These are phyloP conservation scores for Drosophila mauritiana DNA, from an alignment of 1,140 invertebrate genomes.

Conservation along the genomic window DNA sequence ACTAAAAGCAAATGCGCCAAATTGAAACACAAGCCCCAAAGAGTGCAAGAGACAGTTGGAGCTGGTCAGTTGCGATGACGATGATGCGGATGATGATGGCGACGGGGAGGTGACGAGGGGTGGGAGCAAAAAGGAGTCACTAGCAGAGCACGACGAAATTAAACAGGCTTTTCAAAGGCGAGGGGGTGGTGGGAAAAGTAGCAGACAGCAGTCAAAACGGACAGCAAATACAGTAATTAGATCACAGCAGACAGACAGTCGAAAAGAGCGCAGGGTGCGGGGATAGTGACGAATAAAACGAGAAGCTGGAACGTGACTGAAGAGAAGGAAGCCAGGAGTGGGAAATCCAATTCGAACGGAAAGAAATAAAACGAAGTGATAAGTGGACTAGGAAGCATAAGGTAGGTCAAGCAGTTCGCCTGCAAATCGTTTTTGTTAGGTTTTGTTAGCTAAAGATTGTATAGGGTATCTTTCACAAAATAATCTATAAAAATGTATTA, in stretches of 20 bases:
- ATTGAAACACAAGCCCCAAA: slow-evolving; percentile 47
- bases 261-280: slow-evolving; percentile 16
- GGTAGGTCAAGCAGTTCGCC: slow-evolving; percentile 19
- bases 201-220: slow-evolving; percentile 67
- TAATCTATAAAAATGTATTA: no score
- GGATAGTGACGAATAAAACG: slow-evolving; percentile 31
- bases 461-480: no score
- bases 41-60: slow-evolving; percentile 17
- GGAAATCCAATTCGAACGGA: slow-evolving; percentile 1
- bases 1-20: slow-evolving; percentile 70
- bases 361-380: slow-evolving; percentile 27
- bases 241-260: slow-evolving; percentile 68
- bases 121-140: slow-evolving; percentile 8
- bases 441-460: background rate
- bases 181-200: slow-evolving; percentile 6
- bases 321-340: slow-evolving; percentile 32
- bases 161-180: slow-evolving; percentile 31
- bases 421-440: background rate
- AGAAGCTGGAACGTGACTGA: slow-evolving; percentile 58
- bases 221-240: slow-evolving; percentile 82
- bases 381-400: slow-evolving; percentile 40
- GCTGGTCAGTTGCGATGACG: slow-evolving; percentile 12
- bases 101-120: background rate
- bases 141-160: slow-evolving; percentile 31
- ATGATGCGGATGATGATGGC: background rate